phyloP scores from a whole-genome alignment of 92 coral and sea anemone genomes.

The Galaxea fascicularis region DNA sequence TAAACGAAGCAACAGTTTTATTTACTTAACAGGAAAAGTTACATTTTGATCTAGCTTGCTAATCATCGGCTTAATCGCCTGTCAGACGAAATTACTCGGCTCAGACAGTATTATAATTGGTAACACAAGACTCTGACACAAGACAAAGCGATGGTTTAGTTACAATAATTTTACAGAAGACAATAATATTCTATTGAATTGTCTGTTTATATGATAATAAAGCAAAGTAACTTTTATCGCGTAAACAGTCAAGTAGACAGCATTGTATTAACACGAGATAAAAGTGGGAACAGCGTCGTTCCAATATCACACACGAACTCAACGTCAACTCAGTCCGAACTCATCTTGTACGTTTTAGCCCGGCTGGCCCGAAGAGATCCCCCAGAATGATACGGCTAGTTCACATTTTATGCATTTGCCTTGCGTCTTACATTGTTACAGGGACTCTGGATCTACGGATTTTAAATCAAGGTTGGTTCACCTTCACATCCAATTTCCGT shows the following conservation, averaged over 20 bases:
- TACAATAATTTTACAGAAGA: too few relatives aligned
- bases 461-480: constrained; percentile 11
- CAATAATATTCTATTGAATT: too few relatives aligned
- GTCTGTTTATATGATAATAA: too few relatives aligned
- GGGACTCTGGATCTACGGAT: not conserved
- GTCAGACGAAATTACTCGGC: too few relatives aligned
- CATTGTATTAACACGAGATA: too few relatives aligned
- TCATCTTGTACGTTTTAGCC: not conserved
- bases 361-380: not conserved
- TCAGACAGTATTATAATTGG: too few relatives aligned
- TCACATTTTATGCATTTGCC: not conserved
- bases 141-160: too few relatives aligned
- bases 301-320: not conserved
- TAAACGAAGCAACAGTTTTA: not conserved
- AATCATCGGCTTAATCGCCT: too few relatives aligned
- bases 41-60: too few relatives aligned
- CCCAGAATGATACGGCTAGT: not conserved
- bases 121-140: too few relatives aligned
- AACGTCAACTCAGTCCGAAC: not conserved
- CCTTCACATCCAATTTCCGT: not conserved
- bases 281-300: not conserved
- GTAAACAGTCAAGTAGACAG: too few relatives aligned
- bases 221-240: too few relatives aligned
- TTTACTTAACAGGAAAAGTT: not conserved
- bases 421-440: not conserved